These are phyloP conservation scores for Platycheirus albimanus DNA, from an alignment of 2,888 invertebrate species.

Conservation along the genomic window DNA sequence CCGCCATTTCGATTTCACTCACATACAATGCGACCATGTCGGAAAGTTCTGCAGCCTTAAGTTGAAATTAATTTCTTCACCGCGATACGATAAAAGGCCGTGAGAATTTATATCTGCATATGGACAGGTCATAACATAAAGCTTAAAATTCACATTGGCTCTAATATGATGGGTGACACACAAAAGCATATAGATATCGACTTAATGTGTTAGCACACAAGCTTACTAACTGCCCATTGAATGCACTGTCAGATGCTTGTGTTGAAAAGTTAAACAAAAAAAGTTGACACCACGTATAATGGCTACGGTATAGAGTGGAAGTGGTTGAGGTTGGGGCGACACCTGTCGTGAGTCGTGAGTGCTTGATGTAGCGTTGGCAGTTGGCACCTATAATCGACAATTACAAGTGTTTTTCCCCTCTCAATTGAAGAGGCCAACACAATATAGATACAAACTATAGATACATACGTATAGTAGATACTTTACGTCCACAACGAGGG, in stretches of 20 bases:
- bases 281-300: neutral
- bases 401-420: slow-evolving; percentile 63
- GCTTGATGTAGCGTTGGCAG: slow-evolving; percentile 32
- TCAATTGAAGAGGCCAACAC: slow-evolving; percentile 43
- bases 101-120: slow-evolving; percentile 56
- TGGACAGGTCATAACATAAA: slow-evolving; percentile 40
- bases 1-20: neutral
- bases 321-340: neutral
- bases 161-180: slow-evolving; percentile 35
- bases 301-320: neutral
- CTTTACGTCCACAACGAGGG: slow-evolving; percentile 43
- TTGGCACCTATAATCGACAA: slow-evolving; percentile 57
- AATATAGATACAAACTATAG: slow-evolving; percentile 21
- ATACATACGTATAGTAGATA: neutral
- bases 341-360: slow-evolving; percentile 45
- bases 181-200: slow-evolving; percentile 55
- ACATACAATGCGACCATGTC: neutral
- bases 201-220: slow-evolving; percentile 65
- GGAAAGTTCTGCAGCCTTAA: slow-evolving; percentile 50
- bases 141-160: slow-evolving; percentile 62
- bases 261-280: neutral
- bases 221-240: slow-evolving; percentile 31
- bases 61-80: slow-evolving; percentile 19
- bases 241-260: slow-evolving; percentile 28
- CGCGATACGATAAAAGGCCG: slow-evolving; percentile 25